phyloP scores from a whole-genome alignment of 2,888 invertebrate genomes.

The Graphium colonna region DNA sequence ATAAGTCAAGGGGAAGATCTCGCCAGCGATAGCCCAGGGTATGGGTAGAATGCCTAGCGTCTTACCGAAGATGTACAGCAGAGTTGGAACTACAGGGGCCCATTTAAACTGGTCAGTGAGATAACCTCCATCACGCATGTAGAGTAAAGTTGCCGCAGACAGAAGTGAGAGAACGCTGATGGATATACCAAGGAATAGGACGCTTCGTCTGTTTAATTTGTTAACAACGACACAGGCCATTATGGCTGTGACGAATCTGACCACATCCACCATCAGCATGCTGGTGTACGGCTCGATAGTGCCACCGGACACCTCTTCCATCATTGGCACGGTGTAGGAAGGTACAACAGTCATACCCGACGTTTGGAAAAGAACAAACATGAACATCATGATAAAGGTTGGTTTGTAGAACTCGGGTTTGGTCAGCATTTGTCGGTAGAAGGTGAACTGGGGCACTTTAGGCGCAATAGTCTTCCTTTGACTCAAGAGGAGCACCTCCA shows the following conservation, averaged over 20 bases:
- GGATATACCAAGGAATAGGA: constrained; percentile 80
- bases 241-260: constrained; percentile 80
- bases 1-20: constrained; percentile 82
- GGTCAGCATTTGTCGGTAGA: constrained; percentile 43
- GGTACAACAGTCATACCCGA: constrained; percentile 85
- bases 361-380: constrained; percentile 84
- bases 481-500: constrained; percentile 64
- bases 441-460: constrained; percentile 49
- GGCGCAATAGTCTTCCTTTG: constrained; percentile 55
- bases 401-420: constrained; percentile 81
- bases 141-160: constrained; percentile 64
- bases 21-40: constrained; percentile 87
- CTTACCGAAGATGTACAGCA: constrained; percentile 79
- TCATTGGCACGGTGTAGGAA: constrained; percentile 84
- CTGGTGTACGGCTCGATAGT: constrained; percentile 81
- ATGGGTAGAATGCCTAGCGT: constrained; percentile 82
- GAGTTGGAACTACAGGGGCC: constrained; percentile 69
- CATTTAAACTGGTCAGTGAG: constrained; percentile 57
- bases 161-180: constrained; percentile 80
- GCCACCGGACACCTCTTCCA: constrained; percentile 79
- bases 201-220: constrained; percentile 78
- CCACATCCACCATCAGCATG: constrained; percentile 82
- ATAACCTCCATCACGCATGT: constrained; percentile 54
- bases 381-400: constrained; percentile 80
- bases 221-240: constrained; percentile 82